These are phyloP conservation scores for Tetramorium simillimum DNA, from an alignment of 1,140 invertebrate genomes.

Conservation along the genomic window DNA sequence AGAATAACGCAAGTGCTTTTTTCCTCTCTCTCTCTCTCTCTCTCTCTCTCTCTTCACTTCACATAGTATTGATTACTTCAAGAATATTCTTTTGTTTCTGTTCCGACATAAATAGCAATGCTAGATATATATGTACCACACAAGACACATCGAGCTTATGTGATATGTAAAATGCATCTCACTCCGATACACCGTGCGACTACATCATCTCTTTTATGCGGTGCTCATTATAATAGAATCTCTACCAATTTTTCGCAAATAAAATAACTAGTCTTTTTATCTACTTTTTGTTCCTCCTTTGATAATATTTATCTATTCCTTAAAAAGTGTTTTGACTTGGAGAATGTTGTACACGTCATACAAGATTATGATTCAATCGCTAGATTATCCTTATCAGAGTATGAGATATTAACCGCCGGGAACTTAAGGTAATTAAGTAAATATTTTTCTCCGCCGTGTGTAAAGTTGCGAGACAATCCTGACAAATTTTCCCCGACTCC, in stretches of 20 bases:
- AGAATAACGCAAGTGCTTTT: background rate
- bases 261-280: background rate
- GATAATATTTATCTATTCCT: background rate
- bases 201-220: background rate
- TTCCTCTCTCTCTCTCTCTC: background rate
- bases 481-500: background rate
- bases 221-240: background rate
- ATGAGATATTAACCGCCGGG: background rate
- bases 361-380: conserved; percentile 15
- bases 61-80: conserved; percentile 50
- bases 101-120: conserved; percentile 46
- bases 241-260: background rate
- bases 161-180: background rate
- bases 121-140: conserved; percentile 1
- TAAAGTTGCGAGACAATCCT: background rate
- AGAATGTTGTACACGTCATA: background rate
- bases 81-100: conserved; percentile 54
- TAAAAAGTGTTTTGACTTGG: background rate
- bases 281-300: background rate
- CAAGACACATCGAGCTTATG: background rate
- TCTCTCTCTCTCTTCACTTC: background rate
- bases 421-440: background rate
- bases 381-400: conserved; percentile 29
- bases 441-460: background rate
- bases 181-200: background rate